Evolutionary conservation across 2,888 invertebrate genomes (phyloP).

Genomic region (Diadegma fenestrale): DNA sequence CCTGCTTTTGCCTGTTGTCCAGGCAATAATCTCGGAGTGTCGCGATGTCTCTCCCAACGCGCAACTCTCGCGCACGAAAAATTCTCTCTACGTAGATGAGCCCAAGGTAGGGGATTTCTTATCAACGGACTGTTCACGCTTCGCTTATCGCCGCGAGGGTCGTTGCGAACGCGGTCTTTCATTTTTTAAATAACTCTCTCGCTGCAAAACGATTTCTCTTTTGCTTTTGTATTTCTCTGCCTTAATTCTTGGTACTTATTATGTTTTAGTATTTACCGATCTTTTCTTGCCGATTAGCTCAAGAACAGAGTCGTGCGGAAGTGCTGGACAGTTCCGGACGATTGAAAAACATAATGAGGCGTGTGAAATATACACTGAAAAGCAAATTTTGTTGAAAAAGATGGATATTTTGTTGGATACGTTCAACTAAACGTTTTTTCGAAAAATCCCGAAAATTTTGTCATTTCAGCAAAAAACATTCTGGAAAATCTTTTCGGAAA

Average conservation of each 20-base stretch:
- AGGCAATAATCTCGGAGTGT: background rate
- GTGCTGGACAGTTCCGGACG: background rate
- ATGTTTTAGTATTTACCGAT: conserved; percentile 1
- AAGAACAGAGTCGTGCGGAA: background rate
- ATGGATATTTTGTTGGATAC: no score
- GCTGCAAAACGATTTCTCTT: background rate
- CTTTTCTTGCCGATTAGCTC: conserved; percentile 3
- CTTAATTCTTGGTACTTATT: background rate
- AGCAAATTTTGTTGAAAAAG: no score
- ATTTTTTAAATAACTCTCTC: conserved; percentile 6
- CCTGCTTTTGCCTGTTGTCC: conserved; percentile 15
- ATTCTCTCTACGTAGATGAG: background rate
- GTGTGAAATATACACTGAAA: no score
- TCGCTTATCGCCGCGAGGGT: conserved; percentile 25
- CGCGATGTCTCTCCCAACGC: background rate
- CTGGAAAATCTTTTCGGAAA: no score
- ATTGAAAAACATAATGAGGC: background rate
- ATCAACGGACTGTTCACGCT: conserved; percentile 12
- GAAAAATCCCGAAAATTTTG: no score
- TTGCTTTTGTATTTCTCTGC: background rate
- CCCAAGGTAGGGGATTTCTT: conserved; percentile 8
- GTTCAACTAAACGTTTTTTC: no score
- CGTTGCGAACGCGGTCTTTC: conserved; percentile 7
- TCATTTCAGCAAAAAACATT: no score
- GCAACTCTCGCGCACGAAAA: conserved; percentile 8